These are phyloP conservation scores for Eulithis testata DNA, from an alignment of 2,888 invertebrate genomes.

Conservation along the genomic window DNA sequence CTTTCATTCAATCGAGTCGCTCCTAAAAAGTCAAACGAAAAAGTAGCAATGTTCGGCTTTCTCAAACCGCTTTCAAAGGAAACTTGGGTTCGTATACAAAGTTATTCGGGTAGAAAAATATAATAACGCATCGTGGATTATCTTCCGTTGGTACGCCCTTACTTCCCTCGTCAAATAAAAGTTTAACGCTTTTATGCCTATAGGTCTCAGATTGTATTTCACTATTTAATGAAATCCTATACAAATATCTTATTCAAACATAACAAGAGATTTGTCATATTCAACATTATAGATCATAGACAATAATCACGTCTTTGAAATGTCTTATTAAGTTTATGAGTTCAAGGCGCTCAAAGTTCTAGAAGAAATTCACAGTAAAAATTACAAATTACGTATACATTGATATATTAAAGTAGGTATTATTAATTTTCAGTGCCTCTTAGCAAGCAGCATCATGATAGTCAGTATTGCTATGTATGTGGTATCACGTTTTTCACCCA, in stretches of 20 bases:
- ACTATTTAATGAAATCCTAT: not conserved
- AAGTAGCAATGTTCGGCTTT: constrained; percentile 97
- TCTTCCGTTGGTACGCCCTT: constrained; percentile 8
- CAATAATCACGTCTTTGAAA: too few species aligned
- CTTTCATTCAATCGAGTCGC: constrained; percentile 91
- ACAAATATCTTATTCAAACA: not conserved
- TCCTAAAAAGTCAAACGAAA: constrained; percentile 91
- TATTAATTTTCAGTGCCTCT: constrained; percentile 81
- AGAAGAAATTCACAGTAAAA: too few species aligned
- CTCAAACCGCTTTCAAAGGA: constrained; percentile 97
- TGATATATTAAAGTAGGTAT: not conserved
- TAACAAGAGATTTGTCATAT: not conserved
- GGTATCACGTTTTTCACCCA: constrained; percentile 97
- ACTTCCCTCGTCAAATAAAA: constrained; percentile 15
- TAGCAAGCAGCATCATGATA: constrained; percentile 93
- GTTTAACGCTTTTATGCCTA: constrained; percentile 17
- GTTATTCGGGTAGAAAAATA: constrained; percentile 24
- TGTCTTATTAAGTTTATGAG: too few species aligned
- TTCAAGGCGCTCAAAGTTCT: too few species aligned
- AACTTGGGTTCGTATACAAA: constrained; percentile 91
- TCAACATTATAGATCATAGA: too few species aligned
- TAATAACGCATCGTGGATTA: constrained; percentile 22
- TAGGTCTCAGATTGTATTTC: not conserved
- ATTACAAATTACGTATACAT: too few species aligned
- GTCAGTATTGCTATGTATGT: constrained; percentile 97